Percentiles rank a stretch among this genome's conserved stretches.
These are phyloP conservation scores for Cherax destructor DNA, from an alignment of 1,140 invertebrate genomes.

Conservation along the genomic window DNA sequence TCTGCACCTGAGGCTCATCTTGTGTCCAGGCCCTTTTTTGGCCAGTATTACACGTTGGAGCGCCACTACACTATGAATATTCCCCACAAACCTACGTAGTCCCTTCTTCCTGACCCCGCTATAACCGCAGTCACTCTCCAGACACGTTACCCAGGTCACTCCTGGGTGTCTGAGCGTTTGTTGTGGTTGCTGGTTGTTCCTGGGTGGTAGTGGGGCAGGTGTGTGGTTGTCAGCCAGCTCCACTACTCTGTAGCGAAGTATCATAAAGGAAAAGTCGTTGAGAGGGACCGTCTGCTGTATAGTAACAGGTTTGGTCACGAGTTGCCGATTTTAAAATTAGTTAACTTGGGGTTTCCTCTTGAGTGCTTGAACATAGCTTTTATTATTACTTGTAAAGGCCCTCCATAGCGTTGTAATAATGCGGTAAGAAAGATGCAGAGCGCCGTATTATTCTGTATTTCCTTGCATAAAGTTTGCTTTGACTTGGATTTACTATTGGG, in stretches of 20 bases:
- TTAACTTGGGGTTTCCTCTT: neutral
- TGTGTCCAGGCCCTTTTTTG: neutral
- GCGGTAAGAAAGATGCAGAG: too few species aligned
- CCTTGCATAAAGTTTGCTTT: neutral
- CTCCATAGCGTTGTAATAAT: too few species aligned
- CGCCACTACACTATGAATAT: neutral
- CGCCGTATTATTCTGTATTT: too few species aligned
- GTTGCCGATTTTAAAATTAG: neutral
- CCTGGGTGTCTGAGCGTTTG: neutral
- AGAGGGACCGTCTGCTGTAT: conserved; percentile 6
- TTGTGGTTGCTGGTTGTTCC: neutral
- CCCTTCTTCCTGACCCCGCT: neutral
- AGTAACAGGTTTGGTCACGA: neutral
- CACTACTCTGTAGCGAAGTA: neutral
- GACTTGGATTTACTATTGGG: neutral
- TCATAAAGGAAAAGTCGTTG: neutral
- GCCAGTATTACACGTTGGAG: neutral
- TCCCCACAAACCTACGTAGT: neutral
- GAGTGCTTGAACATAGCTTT: neutral
- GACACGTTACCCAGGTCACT: neutral
- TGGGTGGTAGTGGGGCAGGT: neutral
- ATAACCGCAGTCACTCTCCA: neutral
- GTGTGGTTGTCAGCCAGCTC: neutral
- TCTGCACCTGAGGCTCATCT: neutral
- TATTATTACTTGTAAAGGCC: too few species aligned